These are phyloP conservation scores for Calameuta idolon DNA, from an alignment of 2,888 invertebrate species.

Conservation along the genomic window DNA sequence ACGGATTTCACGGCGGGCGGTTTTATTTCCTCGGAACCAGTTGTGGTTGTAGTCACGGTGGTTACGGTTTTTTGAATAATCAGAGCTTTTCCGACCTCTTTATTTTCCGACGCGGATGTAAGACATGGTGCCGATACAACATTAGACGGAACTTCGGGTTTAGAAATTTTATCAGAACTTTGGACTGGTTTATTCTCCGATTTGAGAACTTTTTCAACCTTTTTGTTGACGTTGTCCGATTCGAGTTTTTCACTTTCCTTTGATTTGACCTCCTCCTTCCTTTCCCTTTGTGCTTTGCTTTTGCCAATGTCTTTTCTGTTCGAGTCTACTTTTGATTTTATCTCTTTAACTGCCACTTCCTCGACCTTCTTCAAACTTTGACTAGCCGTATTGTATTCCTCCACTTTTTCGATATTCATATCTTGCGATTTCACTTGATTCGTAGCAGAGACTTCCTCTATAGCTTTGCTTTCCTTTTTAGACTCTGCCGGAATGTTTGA, in stretches of 20 bases:
- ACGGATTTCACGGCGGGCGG: conserved; percentile 43
- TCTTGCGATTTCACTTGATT: neutral
- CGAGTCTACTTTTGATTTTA: conserved; percentile 9
- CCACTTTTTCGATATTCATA: neutral
- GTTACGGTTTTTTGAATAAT: conserved; percentile 42
- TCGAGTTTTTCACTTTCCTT: neutral
- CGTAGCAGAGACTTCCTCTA: conserved; percentile 4
- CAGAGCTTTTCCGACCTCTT: conserved; percentile 36
- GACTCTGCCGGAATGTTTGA: conserved; percentile 9
- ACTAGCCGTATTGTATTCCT: neutral
- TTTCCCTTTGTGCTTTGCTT: conserved; percentile 1
- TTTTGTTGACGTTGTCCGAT: neutral
- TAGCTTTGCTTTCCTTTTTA: conserved; percentile 23
- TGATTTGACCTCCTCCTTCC: conserved; percentile 17
- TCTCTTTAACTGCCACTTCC: neutral
- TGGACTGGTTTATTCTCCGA: conserved; percentile 11
- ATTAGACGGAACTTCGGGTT: neutral
- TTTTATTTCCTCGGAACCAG: conserved; percentile 37
- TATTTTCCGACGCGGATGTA: conserved; percentile 8
- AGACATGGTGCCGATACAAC: neutral
- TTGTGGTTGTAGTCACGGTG: conserved; percentile 38
- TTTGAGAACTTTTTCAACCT: neutral
- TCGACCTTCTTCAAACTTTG: neutral
- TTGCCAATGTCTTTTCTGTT: neutral
- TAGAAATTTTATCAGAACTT: conserved; percentile 2